Conservation (phyloP, 2,797 vertebrate genomes). For the Rhynchonycteris naso region DNA sequence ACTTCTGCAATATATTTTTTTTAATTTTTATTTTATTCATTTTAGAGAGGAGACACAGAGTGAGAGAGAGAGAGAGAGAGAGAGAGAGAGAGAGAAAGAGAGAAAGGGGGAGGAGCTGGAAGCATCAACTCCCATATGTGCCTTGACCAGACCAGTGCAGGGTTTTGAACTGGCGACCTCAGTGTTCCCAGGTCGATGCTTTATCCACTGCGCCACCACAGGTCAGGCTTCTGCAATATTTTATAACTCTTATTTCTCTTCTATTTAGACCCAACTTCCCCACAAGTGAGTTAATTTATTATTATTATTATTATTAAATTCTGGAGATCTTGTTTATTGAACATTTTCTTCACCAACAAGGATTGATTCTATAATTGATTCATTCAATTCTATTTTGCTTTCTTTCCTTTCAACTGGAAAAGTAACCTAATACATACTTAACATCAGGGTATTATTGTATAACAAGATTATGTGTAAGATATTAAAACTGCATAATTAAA, state of each 20-base stretch:
- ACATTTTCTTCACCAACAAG: not conserved
- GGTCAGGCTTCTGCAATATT: constrained; percentile 56
- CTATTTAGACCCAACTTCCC: constrained; percentile 10
- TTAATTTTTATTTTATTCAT: constrained; percentile 28
- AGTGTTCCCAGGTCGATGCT: too few species aligned
- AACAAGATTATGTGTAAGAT: constrained; percentile 40
- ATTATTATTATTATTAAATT: constrained; percentile 48
- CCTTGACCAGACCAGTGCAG: too few species aligned
- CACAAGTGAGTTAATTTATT: constrained; percentile 38
- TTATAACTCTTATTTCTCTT: constrained; percentile 34
- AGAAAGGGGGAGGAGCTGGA: too few species aligned
- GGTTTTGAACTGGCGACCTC: too few species aligned
- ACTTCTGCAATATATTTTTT: constrained; percentile 54
- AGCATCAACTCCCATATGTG: too few species aligned
- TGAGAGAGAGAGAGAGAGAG: too few species aligned
- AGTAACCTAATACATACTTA: constrained; percentile 38
- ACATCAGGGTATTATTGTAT: not conserved
- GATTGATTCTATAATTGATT: constrained; percentile 47
- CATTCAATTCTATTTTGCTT: constrained; percentile 11
- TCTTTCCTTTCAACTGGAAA: constrained; percentile 36
- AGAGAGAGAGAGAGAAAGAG: too few species aligned
- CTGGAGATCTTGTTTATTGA: not conserved
- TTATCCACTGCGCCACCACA: too few species aligned
- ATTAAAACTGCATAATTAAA: constrained; percentile 17
- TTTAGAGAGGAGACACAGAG: too few species aligned